phyloP scores from a whole-genome alignment of 30 jellyfish, hydroid and myxozoan species.

The Aurelia sp. region DNA sequence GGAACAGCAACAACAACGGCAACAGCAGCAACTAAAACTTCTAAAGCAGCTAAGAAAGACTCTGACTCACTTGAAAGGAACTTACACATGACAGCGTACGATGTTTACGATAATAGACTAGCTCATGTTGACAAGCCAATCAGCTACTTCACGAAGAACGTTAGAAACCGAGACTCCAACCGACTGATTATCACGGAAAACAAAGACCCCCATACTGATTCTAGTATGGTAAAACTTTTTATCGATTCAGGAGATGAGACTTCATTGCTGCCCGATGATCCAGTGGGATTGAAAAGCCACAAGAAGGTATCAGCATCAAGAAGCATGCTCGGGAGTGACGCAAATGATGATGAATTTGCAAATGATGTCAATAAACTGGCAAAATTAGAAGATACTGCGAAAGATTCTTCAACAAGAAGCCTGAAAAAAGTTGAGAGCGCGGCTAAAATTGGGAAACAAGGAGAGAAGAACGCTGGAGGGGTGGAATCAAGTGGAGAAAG shows the following conservation, averaged over 20 bases:
- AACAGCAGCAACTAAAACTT: too few relatives aligned
- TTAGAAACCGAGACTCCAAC: conserved; percentile 28
- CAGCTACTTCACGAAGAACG: conserved; percentile 29
- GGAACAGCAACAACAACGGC: too few relatives aligned
- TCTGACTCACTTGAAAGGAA: not conserved
- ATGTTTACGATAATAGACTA: conserved; percentile 57
- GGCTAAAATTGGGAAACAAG: conserved; percentile 4
- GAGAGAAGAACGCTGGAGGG: not conserved
- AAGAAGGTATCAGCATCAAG: conserved; percentile 10
- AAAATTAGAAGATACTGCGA: not conserved
- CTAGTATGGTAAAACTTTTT: conserved; percentile 54
- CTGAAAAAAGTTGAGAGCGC: not conserved
- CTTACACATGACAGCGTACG: conserved; percentile 39
- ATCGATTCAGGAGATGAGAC: conserved; percentile 67
- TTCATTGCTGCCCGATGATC: conserved; percentile 29
- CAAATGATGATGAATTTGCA: conserved; percentile 10
- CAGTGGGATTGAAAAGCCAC: conserved; percentile 28
- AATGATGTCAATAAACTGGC: conserved; percentile 2
- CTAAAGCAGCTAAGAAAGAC: too few relatives aligned
- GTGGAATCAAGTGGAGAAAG: too few relatives aligned
- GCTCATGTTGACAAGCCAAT: conserved; percentile 57
- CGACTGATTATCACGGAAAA: conserved; percentile 60
- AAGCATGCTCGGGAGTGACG: not conserved
- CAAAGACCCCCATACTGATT: conserved; percentile 50
- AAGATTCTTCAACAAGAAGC: conserved; percentile 2